These are phyloP conservation scores for Maccullochella peelii DNA, from an alignment of 2,113 vertebrate species.

Conservation along the genomic window DNA sequence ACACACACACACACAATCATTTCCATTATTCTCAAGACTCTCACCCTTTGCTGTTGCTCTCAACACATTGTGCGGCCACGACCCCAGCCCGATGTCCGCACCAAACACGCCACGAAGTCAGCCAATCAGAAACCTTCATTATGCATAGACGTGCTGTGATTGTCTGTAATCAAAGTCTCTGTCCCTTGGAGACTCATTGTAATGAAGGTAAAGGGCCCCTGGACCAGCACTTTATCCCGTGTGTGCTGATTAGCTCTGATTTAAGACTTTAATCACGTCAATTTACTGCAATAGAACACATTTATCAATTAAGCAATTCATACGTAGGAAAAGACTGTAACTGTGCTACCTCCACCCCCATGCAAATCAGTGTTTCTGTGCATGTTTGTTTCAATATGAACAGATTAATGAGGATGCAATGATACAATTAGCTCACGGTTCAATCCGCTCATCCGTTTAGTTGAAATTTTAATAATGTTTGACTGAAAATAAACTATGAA, in stretches of 20 bases:
- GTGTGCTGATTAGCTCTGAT: conserved; percentile 54
- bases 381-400: background rate
- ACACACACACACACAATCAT: conserved; percentile 12
- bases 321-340: background rate
- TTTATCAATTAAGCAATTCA: conserved; percentile 15
- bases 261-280: conserved; percentile 11
- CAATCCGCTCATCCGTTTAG: background rate
- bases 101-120: background rate
- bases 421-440: background rate
- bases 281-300: background rate
- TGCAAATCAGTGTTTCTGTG: background rate
- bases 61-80: background rate
- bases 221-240: conserved; percentile 1
- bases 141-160: background rate
- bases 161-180: conserved; percentile 49
- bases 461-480: background rate
- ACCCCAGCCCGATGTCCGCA: background rate
- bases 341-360: background rate
- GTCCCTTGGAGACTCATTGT: background rate
- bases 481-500: background rate
- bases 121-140: conserved; percentile 23
- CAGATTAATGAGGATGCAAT: background rate
- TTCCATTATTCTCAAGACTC: background rate
- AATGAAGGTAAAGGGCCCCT: conserved; percentile 35
- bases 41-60: background rate